Evolutionary conservation across 2,888 invertebrate genomes (phyloP).

Genomic region (Gandaritis pyraliata): DNA sequence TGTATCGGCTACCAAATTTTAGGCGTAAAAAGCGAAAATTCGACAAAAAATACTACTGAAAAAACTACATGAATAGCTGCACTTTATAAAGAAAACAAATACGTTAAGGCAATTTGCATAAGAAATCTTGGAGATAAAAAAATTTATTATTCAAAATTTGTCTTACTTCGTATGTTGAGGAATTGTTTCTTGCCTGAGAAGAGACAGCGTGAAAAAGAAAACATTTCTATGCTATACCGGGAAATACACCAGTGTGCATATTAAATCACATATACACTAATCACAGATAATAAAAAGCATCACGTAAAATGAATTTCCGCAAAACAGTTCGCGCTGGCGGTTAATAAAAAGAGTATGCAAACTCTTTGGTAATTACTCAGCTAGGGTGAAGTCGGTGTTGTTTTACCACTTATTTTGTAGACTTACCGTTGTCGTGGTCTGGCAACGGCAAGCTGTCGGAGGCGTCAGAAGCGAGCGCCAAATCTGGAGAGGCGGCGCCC

Average conservation of each 20-base stretch:
- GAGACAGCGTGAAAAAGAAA: neutral
- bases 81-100: too few species aligned
- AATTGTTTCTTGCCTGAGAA: conserved; percentile 1
- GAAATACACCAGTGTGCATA: too few species aligned
- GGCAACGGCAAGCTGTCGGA: conserved; percentile 77
- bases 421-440: conserved; percentile 77
- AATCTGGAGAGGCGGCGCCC: conserved; percentile 73
- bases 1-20: too few species aligned
- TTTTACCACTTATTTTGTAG: conserved; percentile 11
- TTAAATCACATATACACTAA: too few species aligned
- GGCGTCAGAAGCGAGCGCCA: conserved; percentile 74
- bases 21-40: too few species aligned
- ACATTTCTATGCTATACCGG: neutral
- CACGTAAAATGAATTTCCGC: conserved; percentile 8
- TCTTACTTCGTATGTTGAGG: conserved; percentile 1
- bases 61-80: too few species aligned
- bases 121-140: too few species aligned
- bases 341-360: conserved; percentile 4
- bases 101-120: too few species aligned
- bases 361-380: conserved; percentile 21
- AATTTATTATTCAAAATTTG: neutral
- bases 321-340: conserved; percentile 7
- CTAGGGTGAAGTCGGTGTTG: conserved; percentile 1
- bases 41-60: too few species aligned
- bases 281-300: conserved; percentile 9